Conservation (phyloP, 2,113 vertebrate genomes). For the Calidris pygmaea region DNA sequence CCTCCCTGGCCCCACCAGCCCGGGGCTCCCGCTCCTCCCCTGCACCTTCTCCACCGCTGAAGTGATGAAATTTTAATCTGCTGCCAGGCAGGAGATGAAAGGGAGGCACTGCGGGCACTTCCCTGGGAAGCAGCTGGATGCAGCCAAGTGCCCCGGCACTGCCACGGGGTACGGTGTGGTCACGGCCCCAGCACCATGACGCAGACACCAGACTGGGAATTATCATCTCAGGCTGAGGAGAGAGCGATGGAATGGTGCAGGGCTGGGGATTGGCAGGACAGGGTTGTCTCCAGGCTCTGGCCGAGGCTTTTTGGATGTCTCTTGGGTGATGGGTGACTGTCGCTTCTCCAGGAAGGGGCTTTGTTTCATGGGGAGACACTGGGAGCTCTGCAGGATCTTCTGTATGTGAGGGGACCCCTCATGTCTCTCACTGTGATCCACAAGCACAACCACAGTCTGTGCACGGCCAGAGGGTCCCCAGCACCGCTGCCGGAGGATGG, state of each 20-base stretch:
- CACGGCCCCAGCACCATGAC: rapidly evolving
- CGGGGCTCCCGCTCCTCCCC: not conserved
- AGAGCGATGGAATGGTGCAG: rapidly evolving
- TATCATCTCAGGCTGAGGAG: not conserved
- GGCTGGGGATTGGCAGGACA: not conserved
- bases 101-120: not conserved
- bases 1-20: not conserved
- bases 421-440: not conserved
- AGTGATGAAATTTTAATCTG: constrained; percentile 14
- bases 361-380: not conserved
- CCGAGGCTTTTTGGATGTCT: not conserved
- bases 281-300: not conserved
- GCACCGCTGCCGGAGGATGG: rapidly evolving
- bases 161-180: not conserved
- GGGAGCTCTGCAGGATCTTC: not conserved
- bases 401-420: rapidly evolving
- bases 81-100: constrained; percentile 26
- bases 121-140: not conserved
- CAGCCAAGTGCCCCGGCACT: not conserved
- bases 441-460: rapidly evolving
- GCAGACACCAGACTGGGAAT: rapidly evolving
- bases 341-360: not conserved
- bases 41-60: not conserved
- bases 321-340: too few species aligned
- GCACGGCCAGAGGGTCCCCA: rapidly evolving